Evolutionary conservation across 2,888 invertebrate genomes (phyloP).

Genomic region (Agonopterix arenella): DNA sequence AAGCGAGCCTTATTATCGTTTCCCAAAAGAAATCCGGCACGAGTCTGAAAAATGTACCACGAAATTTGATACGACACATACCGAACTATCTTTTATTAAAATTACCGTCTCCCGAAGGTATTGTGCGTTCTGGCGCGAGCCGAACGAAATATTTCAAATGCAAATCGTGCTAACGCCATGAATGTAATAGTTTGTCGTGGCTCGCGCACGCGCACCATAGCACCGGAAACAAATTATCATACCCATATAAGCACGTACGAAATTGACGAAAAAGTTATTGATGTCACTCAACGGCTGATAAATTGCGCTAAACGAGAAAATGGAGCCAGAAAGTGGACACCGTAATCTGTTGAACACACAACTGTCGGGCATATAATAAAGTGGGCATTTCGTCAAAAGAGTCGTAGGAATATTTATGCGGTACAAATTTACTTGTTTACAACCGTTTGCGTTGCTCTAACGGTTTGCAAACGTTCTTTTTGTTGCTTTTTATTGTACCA

Average conservation of each 20-base stretch:
- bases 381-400: constrained; percentile 28
- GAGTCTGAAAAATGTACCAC: constrained; percentile 71
- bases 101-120: constrained; percentile 50
- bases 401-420: constrained; percentile 35
- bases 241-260: constrained; percentile 69
- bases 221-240: constrained; percentile 77
- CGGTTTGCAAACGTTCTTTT: constrained; percentile 34
- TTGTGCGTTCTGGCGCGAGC: constrained; percentile 64
- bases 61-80: constrained; percentile 70
- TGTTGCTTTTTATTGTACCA: constrained; percentile 6
- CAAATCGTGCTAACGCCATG: constrained; percentile 74
- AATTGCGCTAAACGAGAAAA: constrained; percentile 68
- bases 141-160: constrained; percentile 73
- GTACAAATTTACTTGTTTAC: constrained; percentile 34
- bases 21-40: constrained; percentile 53
- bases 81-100: constrained; percentile 41
- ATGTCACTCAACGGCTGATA: constrained; percentile 62
- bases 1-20: constrained; percentile 58
- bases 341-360: constrained; percentile 42
- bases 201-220: constrained; percentile 67
- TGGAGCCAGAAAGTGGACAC: constrained; percentile 40
- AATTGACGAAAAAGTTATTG: constrained; percentile 70
- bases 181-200: constrained; percentile 74
- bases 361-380: constrained; percentile 30
- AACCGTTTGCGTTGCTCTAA: constrained; percentile 32